phyloP scores from a whole-genome alignment of 2,113 vertebrate species.

The Choloepus hoffmanni region DNA sequence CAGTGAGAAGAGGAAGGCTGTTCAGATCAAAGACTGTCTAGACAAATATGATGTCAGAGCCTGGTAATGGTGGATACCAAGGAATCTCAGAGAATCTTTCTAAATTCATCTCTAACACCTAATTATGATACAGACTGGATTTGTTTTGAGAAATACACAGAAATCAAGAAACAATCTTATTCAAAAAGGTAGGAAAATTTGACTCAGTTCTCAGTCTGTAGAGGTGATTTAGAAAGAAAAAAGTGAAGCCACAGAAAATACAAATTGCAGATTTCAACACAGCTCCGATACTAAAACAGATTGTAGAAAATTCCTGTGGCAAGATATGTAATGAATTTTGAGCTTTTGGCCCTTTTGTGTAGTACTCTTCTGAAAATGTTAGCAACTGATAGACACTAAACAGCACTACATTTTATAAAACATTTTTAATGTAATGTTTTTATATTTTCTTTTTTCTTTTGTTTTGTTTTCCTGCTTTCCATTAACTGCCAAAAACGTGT shows the following conservation, averaged over 20 bases:
- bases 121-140: background rate
- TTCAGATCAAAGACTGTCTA: background rate
- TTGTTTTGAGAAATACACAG: slow-evolving; percentile 54
- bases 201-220: slow-evolving; percentile 68
- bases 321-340: background rate
- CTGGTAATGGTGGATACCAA: background rate
- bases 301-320: slow-evolving; percentile 56
- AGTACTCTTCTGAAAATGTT: slow-evolving; percentile 27
- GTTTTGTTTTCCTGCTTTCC: slow-evolving; percentile 18
- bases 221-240: slow-evolving; percentile 68
- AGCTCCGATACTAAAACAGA: slow-evolving; percentile 39
- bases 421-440: background rate
- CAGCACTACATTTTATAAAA: background rate
- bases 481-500: background rate
- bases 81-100: background rate
- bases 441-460: background rate
- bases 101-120: background rate
- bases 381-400: background rate
- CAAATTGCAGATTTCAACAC: slow-evolving; percentile 67
- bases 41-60: background rate
- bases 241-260: slow-evolving; percentile 68
- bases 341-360: background rate
- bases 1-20: background rate
- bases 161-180: slow-evolving; percentile 36
- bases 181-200: slow-evolving; percentile 69